Evolutionary conservation across 2,888 invertebrate species (phyloP).

Genomic region (Cryptophagus acutangulus): DNA sequence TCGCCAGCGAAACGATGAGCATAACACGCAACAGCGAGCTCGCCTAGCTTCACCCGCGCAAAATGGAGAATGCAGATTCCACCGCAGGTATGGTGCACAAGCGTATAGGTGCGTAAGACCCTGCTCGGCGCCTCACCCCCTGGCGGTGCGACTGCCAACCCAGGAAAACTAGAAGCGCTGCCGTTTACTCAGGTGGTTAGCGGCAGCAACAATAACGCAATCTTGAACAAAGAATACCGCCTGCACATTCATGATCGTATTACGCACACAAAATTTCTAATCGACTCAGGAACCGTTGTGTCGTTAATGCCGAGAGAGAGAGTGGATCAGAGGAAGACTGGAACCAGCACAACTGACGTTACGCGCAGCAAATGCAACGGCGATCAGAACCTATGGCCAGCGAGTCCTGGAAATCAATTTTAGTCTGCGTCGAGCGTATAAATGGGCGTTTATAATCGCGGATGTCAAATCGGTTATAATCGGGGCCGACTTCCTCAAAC

Average conservation of each 20-base stretch:
- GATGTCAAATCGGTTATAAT: constrained; percentile 21
- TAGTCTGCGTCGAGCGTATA: constrained; percentile 16
- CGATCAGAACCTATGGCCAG: constrained; percentile 8
- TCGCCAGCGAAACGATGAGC: too few species aligned
- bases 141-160: too few species aligned
- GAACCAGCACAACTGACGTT: constrained; percentile 8
- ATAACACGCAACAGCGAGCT: too few species aligned
- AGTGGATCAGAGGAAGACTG: background rate
- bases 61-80: too few species aligned
- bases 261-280: constrained; percentile 3
- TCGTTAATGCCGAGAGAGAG: constrained; percentile 5
- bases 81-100: too few species aligned
- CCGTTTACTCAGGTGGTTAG: constrained; percentile 1
- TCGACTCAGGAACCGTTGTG: constrained; percentile 4
- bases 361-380: constrained; percentile 10
- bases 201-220: constrained; percentile 4
- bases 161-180: constrained; percentile 5
- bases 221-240: constrained; percentile 8
- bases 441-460: constrained; percentile 24
- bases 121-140: too few species aligned
- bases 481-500: constrained; percentile 22
- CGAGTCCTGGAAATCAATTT: constrained; percentile 13
- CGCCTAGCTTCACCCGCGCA: too few species aligned
- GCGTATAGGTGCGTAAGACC: too few species aligned
- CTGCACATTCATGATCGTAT: constrained; percentile 4